Percentiles rank a stretch among this genome's conserved stretches.
These are phyloP conservation scores for Pygoscelis adeliae DNA, from an alignment of 2,113 vertebrate species.

Conservation along the genomic window DNA sequence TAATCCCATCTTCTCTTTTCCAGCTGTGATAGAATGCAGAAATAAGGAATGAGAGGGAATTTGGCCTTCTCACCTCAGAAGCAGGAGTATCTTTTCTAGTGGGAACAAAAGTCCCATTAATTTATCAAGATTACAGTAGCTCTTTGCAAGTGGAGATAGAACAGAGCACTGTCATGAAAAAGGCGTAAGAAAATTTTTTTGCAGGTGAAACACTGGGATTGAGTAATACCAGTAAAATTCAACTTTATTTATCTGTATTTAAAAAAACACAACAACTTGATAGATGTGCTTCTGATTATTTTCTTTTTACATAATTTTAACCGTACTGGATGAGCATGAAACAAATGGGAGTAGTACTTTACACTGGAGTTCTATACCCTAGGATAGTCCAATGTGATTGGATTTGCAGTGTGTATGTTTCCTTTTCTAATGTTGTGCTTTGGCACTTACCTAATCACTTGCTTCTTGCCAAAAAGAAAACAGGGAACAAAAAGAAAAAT, in stretches of 20 bases:
- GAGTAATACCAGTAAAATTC: neutral
- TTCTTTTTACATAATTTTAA: neutral
- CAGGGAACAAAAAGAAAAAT: neutral
- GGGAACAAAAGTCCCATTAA: neutral
- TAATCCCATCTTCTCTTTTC: conserved; percentile 22
- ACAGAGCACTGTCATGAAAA: neutral
- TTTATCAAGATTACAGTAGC: neutral
- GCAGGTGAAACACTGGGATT: neutral
- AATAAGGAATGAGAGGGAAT: neutral
- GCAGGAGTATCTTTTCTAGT: neutral
- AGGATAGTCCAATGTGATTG: neutral
- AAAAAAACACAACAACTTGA: neutral
- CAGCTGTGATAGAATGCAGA: conserved; percentile 21
- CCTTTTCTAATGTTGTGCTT: neutral
- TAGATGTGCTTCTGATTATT: neutral
- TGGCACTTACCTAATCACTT: neutral
- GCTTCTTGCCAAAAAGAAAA: neutral
- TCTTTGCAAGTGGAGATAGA: neutral
- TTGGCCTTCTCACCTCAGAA: neutral
- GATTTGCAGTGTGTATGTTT: neutral
- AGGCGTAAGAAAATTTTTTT: neutral
- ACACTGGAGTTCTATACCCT: neutral
- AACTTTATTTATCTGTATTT: neutral
- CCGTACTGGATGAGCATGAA: neutral
- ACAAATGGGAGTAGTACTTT: neutral